phyloP scores from a whole-genome alignment of 2,888 invertebrate genomes.

The Cataglyphis cursor region DNA sequence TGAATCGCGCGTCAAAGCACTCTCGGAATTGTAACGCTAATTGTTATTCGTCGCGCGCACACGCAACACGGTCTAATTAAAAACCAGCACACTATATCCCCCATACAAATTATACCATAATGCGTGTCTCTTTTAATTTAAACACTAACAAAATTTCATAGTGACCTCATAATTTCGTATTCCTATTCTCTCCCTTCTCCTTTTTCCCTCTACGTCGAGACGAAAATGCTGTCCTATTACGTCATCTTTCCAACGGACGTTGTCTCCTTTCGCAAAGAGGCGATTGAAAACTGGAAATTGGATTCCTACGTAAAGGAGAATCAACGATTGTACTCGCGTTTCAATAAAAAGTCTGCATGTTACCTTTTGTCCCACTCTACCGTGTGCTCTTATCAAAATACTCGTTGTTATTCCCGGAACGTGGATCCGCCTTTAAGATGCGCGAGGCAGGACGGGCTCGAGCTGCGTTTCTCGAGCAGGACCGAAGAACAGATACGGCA shows the following conservation, averaged over 20 bases:
- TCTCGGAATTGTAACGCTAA: conserved; percentile 21
- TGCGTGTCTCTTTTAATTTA: conserved; percentile 27
- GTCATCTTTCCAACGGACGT: conserved; percentile 4
- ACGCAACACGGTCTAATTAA: conserved; percentile 22
- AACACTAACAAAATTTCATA: conserved; percentile 36
- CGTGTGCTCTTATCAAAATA: conserved; percentile 28
- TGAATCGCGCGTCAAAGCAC: not conserved
- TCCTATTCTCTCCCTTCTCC: not conserved
- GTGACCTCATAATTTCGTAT: not conserved
- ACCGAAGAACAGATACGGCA: conserved; percentile 59
- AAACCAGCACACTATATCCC: not conserved
- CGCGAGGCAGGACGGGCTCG: not conserved
- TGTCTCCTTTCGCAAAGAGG: conserved; percentile 16
- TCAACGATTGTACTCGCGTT: conserved; percentile 32
- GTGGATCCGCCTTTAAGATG: conserved; percentile 28
- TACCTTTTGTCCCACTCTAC: conserved; percentile 14
- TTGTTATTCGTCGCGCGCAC: conserved; percentile 8
- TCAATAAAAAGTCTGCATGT: conserved; percentile 16
- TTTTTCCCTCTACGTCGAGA: not conserved
- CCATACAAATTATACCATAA: conserved; percentile 5
- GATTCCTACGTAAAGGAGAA: conserved; percentile 20
- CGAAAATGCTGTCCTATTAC: conserved; percentile 8
- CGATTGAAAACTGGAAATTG: conserved; percentile 49
- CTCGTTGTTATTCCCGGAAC: conserved; percentile 12
- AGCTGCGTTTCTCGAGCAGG: not conserved